phyloP scores from a whole-genome alignment of 2,888 invertebrate genomes.

The Drosophila niveifrons region DNA sequence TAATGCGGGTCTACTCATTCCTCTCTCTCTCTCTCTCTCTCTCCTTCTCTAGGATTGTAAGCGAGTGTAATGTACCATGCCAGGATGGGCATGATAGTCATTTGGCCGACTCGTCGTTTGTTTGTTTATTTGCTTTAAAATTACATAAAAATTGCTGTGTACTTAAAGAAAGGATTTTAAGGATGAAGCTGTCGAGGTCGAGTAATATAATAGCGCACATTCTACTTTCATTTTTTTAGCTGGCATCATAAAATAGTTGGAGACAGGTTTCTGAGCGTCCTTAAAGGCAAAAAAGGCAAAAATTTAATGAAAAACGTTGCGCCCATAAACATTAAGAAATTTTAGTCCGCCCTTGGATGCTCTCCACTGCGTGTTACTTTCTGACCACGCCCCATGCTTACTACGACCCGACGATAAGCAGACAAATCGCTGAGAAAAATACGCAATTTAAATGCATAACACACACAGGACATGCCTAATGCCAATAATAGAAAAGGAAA shows the following conservation, averaged over 20 bases:
- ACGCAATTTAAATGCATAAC: constrained; percentile 86
- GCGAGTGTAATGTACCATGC: constrained; percentile 70
- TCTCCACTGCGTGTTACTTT: background rate
- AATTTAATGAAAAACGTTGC: constrained; percentile 83
- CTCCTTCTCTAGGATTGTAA: background rate
- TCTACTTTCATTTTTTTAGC: constrained; percentile 72
- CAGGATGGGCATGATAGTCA: constrained; percentile 37
- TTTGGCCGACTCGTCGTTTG: constrained; percentile 36
- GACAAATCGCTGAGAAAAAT: constrained; percentile 85
- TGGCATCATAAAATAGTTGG: constrained; percentile 77
- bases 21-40: constrained; percentile 1
- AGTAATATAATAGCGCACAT: constrained; percentile 72
- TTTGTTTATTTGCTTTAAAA: constrained; percentile 77
- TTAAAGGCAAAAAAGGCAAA: constrained; percentile 25
- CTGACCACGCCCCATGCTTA: constrained; percentile 26
- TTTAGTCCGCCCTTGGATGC: constrained; percentile 49
- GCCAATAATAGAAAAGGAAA: constrained; percentile 86
- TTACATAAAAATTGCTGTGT: constrained; percentile 77
- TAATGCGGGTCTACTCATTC: constrained; percentile 75
- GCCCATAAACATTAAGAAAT: constrained; percentile 79
- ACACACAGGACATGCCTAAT: constrained; percentile 86
- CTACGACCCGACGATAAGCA: constrained; percentile 79
- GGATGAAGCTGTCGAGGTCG: constrained; percentile 37
- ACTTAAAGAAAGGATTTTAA: constrained; percentile 64
- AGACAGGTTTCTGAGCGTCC: constrained; percentile 61